These are phyloP conservation scores for Reticulitermes lucifugus DNA, from an alignment of 2,888 invertebrate genomes.

Conservation along the genomic window DNA sequence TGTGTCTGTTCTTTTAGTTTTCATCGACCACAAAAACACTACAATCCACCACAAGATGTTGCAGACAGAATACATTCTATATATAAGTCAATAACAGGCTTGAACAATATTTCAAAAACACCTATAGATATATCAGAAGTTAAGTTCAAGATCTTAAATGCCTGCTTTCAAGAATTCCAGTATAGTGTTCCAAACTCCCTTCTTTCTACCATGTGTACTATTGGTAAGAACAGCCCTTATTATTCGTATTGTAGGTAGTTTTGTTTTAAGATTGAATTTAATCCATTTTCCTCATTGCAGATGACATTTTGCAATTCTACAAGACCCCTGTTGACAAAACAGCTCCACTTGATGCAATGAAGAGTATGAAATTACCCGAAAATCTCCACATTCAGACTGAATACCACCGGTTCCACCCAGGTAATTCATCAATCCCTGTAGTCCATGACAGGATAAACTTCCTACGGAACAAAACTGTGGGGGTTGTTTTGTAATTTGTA, in stretches of 20 bases:
- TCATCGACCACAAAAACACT: slow-evolving; percentile 78
- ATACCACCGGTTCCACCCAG: slow-evolving; percentile 86
- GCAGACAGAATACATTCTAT: slow-evolving; percentile 72
- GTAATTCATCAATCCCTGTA: slow-evolving; percentile 61
- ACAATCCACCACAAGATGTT: slow-evolving; percentile 78
- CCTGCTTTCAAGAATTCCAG: slow-evolving; percentile 77
- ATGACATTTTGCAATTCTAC: slow-evolving; percentile 80
- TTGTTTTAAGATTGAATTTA: background rate
- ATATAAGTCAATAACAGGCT: slow-evolving; percentile 65
- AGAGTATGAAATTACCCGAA: slow-evolving; percentile 80
- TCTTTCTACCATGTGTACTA: slow-evolving; percentile 78
- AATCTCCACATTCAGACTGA: slow-evolving; percentile 89
- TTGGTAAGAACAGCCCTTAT: slow-evolving; percentile 67
- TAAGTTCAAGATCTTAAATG: slow-evolving; percentile 78
- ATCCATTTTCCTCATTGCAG: slow-evolving; percentile 61
- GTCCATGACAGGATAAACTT: too few relatives aligned
- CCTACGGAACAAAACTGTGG: too few relatives aligned
- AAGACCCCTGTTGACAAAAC: slow-evolving; percentile 75
- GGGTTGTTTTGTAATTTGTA: too few relatives aligned
- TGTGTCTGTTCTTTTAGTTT: slow-evolving; percentile 70
- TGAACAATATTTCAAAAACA: slow-evolving; percentile 59
- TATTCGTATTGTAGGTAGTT: background rate
- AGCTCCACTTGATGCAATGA: slow-evolving; percentile 80
- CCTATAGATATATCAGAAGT: slow-evolving; percentile 61
- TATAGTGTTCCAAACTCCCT: slow-evolving; percentile 86